phyloP scores from a whole-genome alignment of 1,140 invertebrate genomes.

The Drosophila biarmipes region DNA sequence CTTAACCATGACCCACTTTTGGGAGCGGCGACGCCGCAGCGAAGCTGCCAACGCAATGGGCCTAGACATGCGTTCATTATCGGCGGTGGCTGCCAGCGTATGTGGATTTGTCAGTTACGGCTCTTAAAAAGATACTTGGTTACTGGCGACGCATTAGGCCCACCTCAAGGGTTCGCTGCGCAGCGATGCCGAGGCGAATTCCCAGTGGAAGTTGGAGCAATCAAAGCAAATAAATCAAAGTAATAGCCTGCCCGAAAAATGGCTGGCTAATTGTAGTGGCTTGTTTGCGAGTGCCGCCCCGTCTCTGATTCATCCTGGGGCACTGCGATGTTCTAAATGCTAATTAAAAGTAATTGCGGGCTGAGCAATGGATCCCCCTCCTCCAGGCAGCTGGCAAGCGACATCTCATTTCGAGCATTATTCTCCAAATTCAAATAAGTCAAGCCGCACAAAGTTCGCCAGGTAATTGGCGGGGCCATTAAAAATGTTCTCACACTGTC shows the following conservation, averaged over 20 bases:
- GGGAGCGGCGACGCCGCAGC: slow-evolving; percentile 20
- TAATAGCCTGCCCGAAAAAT: slow-evolving; percentile 28
- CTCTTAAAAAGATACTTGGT: slow-evolving; percentile 26
- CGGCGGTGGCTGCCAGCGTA: slow-evolving; percentile 24
- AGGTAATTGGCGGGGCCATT: slow-evolving; percentile 67
- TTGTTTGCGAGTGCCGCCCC: slow-evolving; percentile 20
- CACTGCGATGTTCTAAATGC: slow-evolving; percentile 61
- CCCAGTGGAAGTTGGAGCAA: slow-evolving; percentile 1
- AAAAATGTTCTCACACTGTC: slow-evolving; percentile 73
- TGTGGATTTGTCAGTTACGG: slow-evolving; percentile 34
- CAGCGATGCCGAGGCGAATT: slow-evolving; percentile 8
- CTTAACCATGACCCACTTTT: slow-evolving; percentile 80
- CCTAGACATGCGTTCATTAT: slow-evolving; percentile 52
- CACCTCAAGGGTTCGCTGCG: slow-evolving; percentile 25
- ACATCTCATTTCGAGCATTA: slow-evolving; percentile 59
- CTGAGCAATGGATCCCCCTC: slow-evolving; percentile 9
- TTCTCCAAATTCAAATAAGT: slow-evolving; percentile 47
- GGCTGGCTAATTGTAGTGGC: slow-evolving; percentile 21
- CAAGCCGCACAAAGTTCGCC: slow-evolving; percentile 40
- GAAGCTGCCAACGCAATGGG: slow-evolving; percentile 45
- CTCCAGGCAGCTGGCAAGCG: slow-evolving; percentile 38
- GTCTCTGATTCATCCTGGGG: slow-evolving; percentile 36
- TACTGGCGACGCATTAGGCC: slow-evolving; percentile 14
- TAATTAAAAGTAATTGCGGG: slow-evolving; percentile 69
- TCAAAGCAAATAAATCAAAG: slow-evolving; percentile 39